phyloP scores from a whole-genome alignment of 2,113 vertebrate genomes.

The Cnemophilus loriae region DNA sequence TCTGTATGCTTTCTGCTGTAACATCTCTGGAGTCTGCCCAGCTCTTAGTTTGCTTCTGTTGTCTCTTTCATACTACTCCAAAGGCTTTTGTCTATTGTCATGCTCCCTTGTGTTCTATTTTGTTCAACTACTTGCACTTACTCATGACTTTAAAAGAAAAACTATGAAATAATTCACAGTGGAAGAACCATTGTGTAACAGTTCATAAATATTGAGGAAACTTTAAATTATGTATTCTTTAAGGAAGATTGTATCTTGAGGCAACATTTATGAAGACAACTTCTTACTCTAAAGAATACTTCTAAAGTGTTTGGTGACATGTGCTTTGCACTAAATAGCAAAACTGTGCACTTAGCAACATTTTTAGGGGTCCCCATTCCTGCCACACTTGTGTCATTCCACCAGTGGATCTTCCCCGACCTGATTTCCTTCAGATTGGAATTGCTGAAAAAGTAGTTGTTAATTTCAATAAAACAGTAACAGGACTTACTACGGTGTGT shows the following conservation, averaged over 20 bases:
- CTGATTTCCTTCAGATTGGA: neutral
- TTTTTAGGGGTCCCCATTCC: neutral
- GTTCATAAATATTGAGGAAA: neutral
- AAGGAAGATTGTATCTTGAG: neutral
- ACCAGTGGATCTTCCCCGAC: neutral
- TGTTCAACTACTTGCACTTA: neutral
- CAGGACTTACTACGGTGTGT: neutral
- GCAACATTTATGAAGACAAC: neutral
- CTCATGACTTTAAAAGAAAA: neutral
- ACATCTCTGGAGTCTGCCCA: conserved; percentile 50
- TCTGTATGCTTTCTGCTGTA: neutral
- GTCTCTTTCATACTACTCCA: neutral
- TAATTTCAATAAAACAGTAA: neutral
- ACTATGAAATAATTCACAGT: neutral
- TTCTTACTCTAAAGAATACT: neutral
- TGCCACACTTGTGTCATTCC: neutral
- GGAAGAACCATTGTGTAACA: neutral
- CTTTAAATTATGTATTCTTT: neutral
- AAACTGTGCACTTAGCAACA: neutral
- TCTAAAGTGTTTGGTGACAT: neutral
- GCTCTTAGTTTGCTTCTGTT: conserved; percentile 8
- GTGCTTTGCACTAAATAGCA: neutral
- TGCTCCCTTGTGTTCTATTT: neutral
- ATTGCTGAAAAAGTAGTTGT: neutral
- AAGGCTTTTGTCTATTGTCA: neutral